Evolutionary conservation across 2,113 vertebrate species (phyloP).

Genomic region (Oxygymnocypris stewartii): DNA sequence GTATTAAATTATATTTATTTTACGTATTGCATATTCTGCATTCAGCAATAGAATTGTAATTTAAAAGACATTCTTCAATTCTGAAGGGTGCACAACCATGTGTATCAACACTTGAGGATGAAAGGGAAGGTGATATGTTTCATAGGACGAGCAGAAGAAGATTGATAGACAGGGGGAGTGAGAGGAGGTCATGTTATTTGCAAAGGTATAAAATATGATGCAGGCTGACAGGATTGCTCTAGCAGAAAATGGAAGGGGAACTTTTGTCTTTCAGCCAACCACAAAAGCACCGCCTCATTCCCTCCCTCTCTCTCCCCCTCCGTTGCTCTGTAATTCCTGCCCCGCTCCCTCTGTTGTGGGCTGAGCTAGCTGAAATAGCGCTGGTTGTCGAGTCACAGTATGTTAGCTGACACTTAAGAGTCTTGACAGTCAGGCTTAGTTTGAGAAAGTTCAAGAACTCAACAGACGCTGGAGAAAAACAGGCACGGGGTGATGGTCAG

Average conservation of each 20-base stretch:
- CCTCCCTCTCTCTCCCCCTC: constrained; percentile 31
- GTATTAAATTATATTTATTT: too few species aligned
- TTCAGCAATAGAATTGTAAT: background rate
- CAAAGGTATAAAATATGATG: constrained; percentile 42
- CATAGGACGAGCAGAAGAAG: background rate
- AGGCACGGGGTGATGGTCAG: background rate
- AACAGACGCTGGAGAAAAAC: background rate
- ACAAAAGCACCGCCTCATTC: constrained; percentile 35
- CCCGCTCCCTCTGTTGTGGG: constrained; percentile 38
- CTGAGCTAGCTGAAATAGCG: constrained; percentile 37
- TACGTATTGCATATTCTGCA: too few species aligned
- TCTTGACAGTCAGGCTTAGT: background rate
- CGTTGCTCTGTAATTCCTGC: constrained; percentile 15
- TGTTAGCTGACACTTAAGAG: background rate
- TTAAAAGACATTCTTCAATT: background rate
- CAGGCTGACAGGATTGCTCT: constrained; percentile 23
- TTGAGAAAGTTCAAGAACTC: background rate
- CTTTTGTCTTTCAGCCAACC: constrained; percentile 47
- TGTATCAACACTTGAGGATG: background rate
- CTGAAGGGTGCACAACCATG: background rate
- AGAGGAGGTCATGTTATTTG: constrained; percentile 33
- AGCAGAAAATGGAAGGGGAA: constrained; percentile 39
- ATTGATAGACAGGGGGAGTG: constrained; percentile 33
- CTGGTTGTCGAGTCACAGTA: constrained; percentile 25
- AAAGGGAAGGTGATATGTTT: background rate